Evolutionary conservation across 2,888 invertebrate species (phyloP).

Genomic region (Nasonia oneida): DNA sequence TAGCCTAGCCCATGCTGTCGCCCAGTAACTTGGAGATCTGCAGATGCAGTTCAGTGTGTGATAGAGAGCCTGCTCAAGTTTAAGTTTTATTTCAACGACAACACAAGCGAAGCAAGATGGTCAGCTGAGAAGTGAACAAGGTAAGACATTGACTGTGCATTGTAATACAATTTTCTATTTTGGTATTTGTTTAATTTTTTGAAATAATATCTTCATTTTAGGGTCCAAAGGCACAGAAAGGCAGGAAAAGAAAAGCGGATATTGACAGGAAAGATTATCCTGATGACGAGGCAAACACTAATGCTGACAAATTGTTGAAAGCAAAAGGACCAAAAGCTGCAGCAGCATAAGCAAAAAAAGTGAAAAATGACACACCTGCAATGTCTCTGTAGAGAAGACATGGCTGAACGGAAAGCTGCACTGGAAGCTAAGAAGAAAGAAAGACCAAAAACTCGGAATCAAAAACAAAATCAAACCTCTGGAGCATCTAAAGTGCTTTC

Average conservation of each 20-base stretch:
- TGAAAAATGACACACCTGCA: slow-evolving; percentile 66
- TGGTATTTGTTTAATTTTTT: neutral
- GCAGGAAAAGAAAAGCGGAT: slow-evolving; percentile 57
- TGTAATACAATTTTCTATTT: neutral
- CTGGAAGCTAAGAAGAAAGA: slow-evolving; percentile 50
- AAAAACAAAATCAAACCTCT: slow-evolving; percentile 17
- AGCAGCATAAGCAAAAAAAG: neutral
- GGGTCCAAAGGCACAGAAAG: slow-evolving; percentile 29
- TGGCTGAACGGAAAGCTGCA: slow-evolving; percentile 64
- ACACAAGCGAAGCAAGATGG: slow-evolving; percentile 71
- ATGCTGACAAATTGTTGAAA: slow-evolving; percentile 36
- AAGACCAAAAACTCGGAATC: slow-evolving; percentile 18
- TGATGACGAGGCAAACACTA: slow-evolving; percentile 3
- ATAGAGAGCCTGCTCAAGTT: no score
- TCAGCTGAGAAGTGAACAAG: slow-evolving; percentile 27
- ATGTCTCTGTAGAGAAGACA: slow-evolving; percentile 66
- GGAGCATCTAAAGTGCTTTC: neutral
- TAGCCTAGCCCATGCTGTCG: no score
- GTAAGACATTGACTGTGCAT: slow-evolving; percentile 24
- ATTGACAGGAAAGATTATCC: slow-evolving; percentile 42
- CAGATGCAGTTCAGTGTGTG: no score
- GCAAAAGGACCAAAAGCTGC: slow-evolving; percentile 60
- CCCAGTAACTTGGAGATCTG: no score
- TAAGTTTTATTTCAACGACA: slow-evolving; percentile 73
- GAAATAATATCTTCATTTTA: slow-evolving; percentile 19